Evolutionary conservation across 2,113 vertebrate genomes (phyloP).

Genomic region (Anas platyrhynchos): DNA sequence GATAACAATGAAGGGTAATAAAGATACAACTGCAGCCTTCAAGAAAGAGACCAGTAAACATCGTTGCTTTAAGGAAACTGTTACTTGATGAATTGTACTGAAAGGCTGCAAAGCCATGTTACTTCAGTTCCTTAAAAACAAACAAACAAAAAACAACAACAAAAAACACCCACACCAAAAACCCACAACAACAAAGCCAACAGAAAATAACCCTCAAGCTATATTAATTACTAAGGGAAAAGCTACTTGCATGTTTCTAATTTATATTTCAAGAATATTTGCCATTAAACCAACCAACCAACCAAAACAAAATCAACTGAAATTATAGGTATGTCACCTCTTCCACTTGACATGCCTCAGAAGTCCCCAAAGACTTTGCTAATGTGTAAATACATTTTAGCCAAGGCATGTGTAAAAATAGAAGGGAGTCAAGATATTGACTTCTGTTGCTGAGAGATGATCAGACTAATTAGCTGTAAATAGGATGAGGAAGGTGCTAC

Average conservation of each 20-base stretch:
- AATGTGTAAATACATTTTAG: slow-evolving; percentile 30
- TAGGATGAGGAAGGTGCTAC: neutral
- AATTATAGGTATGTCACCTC: neutral
- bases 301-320: neutral
- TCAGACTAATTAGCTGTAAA: neutral
- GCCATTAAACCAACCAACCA: neutral
- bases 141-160: no score
- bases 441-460: neutral
- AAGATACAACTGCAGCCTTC: slow-evolving; percentile 20
- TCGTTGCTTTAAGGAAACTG: neutral
- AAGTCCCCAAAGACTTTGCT: neutral
- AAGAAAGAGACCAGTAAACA: neutral
- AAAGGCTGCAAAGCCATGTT: neutral
- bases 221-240: neutral
- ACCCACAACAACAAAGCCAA: no score
- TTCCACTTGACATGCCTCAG: neutral
- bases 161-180: no score
- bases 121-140: neutral
- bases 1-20: slow-evolving; percentile 1
- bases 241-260: neutral
- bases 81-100: neutral
- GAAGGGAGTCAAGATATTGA: slow-evolving; percentile 8
- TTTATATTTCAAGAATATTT: neutral
- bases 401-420: slow-evolving; percentile 5
- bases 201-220: neutral